Percentiles rank a stretch among this genome's conserved stretches.
phyloP scores from a whole-genome alignment of 2,113 vertebrate genomes.

The Hyperopisus bebe region DNA sequence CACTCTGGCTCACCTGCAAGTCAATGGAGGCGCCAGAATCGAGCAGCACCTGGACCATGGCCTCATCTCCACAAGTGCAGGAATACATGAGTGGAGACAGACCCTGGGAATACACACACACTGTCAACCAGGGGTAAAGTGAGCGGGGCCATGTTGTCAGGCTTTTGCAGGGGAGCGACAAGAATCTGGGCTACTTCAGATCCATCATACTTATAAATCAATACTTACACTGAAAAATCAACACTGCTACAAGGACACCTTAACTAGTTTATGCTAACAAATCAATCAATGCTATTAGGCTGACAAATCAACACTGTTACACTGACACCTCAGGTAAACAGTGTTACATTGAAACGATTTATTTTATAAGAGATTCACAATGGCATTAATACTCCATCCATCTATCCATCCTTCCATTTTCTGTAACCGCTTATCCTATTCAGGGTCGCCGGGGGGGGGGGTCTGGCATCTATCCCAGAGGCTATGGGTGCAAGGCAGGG shows the following conservation, averaged over 20 bases:
- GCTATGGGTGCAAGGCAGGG: neutral
- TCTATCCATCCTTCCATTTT: neutral
- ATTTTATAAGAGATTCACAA: neutral
- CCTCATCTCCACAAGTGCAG: slow-evolving; percentile 67
- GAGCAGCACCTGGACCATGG: slow-evolving; percentile 72
- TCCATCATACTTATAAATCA: too few relatives aligned
- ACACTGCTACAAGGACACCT: neutral
- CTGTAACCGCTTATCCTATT: neutral
- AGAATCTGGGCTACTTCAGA: neutral
- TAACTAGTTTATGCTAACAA: neutral
- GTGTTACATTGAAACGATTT: neutral
- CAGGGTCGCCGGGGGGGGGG: neutral
- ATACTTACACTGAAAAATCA: neutral
- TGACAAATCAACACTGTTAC: neutral
- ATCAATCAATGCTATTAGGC: neutral
- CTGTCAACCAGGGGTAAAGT: neutral
- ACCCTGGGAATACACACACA: slow-evolving; percentile 49
- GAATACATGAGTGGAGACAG: slow-evolving; percentile 74
- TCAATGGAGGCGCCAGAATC: slow-evolving; percentile 69
- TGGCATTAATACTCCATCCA: neutral
- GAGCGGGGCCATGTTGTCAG: neutral
- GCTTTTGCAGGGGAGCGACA: neutral
- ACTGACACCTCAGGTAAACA: neutral
- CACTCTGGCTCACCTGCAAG: slow-evolving; percentile 55
- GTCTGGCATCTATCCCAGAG: neutral